Base-by-base conservation (phyloP, 2,888 invertebrate species). In the Machimus rusticus region DNA sequence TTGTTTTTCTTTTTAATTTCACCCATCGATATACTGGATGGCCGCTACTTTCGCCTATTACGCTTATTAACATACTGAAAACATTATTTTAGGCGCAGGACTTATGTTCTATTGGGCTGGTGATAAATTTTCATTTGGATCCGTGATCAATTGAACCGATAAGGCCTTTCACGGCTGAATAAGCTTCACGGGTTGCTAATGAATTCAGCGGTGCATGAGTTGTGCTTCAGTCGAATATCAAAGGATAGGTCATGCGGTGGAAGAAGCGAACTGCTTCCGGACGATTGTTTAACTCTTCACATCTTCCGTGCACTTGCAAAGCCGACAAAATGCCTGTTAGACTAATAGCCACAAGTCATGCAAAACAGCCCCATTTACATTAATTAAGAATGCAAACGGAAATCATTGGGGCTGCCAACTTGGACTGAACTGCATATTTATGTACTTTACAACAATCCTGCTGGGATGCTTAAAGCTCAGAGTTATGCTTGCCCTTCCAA, bases 61-160 rank as follows among this genome's bases (percentile, higher is more conserved):
- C 39, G 87, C 88, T 87, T 88, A 88, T 88, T 88, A 88, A 88
- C 88, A 88, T 88, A 87, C 79, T 87, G 87, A 88, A 86, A 86
- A 87, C 88, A 87, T 88, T 77, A 88, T 87, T 87, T 87, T 84
- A 85, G 85, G 81, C 77, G 79, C 85, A 88, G 87, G 87, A 87
- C 85, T 87, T 88, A 82, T 87, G 88, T 85, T 86, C 85, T 87
- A 81, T 85, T 88, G 88, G 84, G 46, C 84, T 85, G 82, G 74
- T 74, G 85, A 88, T 87, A 88, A 87, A 87, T 88, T 88, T 85
- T 28, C 87, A 88, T 88, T 86, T 57, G 55, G 79, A n/a, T 19
- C 82, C 43, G 79, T n/a, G 86, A 87, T 87, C 86, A 78, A 78
- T 87, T 87, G 77, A 31, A 37, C n/a, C 79, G 86, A 87, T 87